phyloP scores from a whole-genome alignment of 1,140 invertebrate genomes.

The Portunus trituberculatus region DNA sequence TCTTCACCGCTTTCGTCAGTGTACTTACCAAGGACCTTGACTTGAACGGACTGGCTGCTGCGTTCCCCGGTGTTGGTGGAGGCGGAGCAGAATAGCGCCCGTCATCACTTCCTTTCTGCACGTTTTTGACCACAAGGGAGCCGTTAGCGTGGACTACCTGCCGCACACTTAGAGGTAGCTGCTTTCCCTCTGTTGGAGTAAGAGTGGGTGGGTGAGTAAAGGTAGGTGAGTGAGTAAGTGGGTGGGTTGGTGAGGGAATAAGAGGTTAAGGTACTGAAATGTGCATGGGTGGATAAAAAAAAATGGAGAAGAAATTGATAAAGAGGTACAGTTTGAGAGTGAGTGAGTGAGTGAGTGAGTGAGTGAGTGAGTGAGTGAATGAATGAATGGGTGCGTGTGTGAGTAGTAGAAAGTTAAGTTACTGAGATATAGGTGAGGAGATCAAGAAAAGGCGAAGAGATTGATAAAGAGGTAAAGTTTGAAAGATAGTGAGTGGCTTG shows the following conservation, averaged over 20 bases:
- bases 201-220: background rate
- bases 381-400: background rate
- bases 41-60: constrained; percentile 86
- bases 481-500: no score
- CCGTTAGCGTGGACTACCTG: constrained; percentile 85
- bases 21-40: constrained; percentile 89
- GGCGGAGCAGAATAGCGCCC: constrained; percentile 83
- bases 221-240: background rate
- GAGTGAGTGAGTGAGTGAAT: background rate
- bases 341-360: background rate
- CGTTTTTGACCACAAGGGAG: constrained; percentile 85
- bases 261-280: no score
- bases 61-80: constrained; percentile 79
- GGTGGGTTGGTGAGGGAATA: background rate
- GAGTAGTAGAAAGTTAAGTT: no score
- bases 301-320: no score
- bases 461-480: no score
- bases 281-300: no score
- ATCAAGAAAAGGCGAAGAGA: no score
- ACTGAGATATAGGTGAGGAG: no score
- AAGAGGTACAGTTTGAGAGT: no score
- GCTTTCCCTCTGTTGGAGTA: constrained; percentile 79
- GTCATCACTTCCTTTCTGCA: constrained; percentile 83
- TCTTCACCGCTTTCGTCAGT: no score
- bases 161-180: constrained; percentile 86